phyloP scores from a whole-genome alignment of 2,797 vertebrate genomes.

The Propithecus deckenii region DNA sequence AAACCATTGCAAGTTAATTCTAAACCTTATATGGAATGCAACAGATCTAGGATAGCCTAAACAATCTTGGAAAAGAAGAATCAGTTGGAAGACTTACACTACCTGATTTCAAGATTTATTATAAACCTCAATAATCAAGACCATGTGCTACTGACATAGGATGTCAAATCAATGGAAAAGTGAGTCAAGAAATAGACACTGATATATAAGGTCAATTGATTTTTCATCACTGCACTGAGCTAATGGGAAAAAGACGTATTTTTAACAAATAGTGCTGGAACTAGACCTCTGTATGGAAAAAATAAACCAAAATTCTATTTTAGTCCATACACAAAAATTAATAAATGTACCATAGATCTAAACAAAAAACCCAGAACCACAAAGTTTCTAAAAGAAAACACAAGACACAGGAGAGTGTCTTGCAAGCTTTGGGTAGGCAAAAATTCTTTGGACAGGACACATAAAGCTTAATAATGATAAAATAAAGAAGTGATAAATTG shows the following conservation, averaged over 20 bases:
- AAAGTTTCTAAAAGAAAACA: conserved; percentile 20
- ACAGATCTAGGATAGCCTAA: not conserved
- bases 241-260: not conserved
- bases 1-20: conserved; percentile 25
- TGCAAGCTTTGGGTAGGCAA: not conserved
- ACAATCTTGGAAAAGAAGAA: not conserved
- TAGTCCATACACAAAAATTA: not conserved
- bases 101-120: not conserved
- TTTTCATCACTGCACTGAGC: not conserved
- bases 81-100: not conserved
- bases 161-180: not conserved
- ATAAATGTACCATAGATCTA: not conserved
- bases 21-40: not conserved
- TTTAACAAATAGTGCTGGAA: not conserved
- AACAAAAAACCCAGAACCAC: not conserved
- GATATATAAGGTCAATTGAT: not conserved
- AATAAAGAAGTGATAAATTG: not conserved
- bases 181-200: not conserved
- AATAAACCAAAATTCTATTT: not conserved
- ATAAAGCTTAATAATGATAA: not conserved
- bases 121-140: not conserved
- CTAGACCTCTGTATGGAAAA: not conserved
- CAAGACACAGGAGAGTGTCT: not conserved
- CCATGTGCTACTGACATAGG: not conserved
- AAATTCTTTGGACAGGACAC: not conserved